Evolutionary conservation across 1,140 invertebrate genomes (phyloP).

Genomic region (Maniola jurtina): DNA sequence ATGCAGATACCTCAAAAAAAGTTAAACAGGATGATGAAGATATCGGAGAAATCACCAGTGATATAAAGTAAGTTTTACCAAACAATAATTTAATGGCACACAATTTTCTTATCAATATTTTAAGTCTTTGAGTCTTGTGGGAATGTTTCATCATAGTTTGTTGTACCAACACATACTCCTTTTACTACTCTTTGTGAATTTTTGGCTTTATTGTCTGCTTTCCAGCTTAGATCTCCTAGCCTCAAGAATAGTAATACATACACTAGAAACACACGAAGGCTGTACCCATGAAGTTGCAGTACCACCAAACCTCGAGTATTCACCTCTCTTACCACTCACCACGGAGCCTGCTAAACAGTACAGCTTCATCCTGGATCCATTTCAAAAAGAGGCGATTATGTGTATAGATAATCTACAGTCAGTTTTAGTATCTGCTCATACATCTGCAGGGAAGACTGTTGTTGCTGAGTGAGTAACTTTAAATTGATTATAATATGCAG

Average conservation of each 20-base stretch:
- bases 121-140: no score
- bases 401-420: slow-evolving; percentile 99
- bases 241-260: slow-evolving; percentile 89
- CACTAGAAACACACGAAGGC: slow-evolving; percentile 91
- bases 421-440: slow-evolving; percentile 98
- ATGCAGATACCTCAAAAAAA: slow-evolving; percentile 59
- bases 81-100: neutral
- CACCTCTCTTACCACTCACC: slow-evolving; percentile 81
- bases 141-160: no score
- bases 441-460: slow-evolving; percentile 99
- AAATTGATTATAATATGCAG: neutral
- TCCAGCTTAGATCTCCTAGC: slow-evolving; percentile 81
- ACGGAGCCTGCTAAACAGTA: slow-evolving; percentile 94
- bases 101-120: no score
- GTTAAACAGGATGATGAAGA: slow-evolving; percentile 50
- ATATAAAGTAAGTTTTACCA: slow-evolving; percentile 59
- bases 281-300: slow-evolving; percentile 96
- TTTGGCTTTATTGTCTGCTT: slow-evolving; percentile 1
- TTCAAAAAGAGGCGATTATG: slow-evolving; percentile 98
- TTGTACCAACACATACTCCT: no score
- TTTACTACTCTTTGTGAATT: no score
- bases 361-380: slow-evolving; percentile 97
- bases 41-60: slow-evolving; percentile 49
- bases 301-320: slow-evolving; percentile 91
- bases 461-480: slow-evolving; percentile 93